Base-by-base conservation (phyloP, 2,113 vertebrate genomes). In the Haplochromis vanheusdeni region DNA sequence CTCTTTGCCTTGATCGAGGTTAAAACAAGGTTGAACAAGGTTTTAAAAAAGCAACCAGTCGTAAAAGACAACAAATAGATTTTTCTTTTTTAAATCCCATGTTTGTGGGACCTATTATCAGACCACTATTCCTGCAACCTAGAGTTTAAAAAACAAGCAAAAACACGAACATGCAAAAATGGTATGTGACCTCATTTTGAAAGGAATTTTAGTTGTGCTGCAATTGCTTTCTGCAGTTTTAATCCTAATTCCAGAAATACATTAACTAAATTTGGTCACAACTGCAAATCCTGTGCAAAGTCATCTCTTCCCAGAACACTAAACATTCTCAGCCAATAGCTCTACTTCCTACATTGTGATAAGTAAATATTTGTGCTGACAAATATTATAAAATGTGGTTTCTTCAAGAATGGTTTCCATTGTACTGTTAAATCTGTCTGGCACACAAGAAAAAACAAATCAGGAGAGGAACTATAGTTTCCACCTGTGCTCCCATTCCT, bases 401-500 rank as follows among this genome's bases (percentile, higher is more conserved):
- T 88, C n/a, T 82, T 49, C 56, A 47, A 88, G 58, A 88, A 35
- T 35, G 49, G 56, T 82, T 86, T 75, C 79, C 80, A 88, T 92
- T 77, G 35, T 79, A 47, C 77, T 68, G 73, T 90, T 79, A 86
- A 86, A 88, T n/a, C 82, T 16, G 2, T 55, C 84, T 87, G 23
- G 26, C 47, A 54, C 65, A 51, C 23, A 49, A 75, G 86, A 26
- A 89, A 89, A 86, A 86, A 47, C 35, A 84, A 89, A 88, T 79
- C 81, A 84, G 28, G 11, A 17, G 28, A 35, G 70, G 49, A 52
- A 85, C 86, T 91, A 92, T 91, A 65, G 91, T 88, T 91, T 70
- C 92, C 93, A 95, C 94, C 94, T 96, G 94, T 92, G 84, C 83
- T 92, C 93, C 92, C 87, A 93, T 82, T 88, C 83, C 87, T 83